Evolutionary conservation across 2,797 vertebrate species (phyloP), one percentile per base, ranked within the genome.

Genomic region (Spheniscus humboldti): DNA sequence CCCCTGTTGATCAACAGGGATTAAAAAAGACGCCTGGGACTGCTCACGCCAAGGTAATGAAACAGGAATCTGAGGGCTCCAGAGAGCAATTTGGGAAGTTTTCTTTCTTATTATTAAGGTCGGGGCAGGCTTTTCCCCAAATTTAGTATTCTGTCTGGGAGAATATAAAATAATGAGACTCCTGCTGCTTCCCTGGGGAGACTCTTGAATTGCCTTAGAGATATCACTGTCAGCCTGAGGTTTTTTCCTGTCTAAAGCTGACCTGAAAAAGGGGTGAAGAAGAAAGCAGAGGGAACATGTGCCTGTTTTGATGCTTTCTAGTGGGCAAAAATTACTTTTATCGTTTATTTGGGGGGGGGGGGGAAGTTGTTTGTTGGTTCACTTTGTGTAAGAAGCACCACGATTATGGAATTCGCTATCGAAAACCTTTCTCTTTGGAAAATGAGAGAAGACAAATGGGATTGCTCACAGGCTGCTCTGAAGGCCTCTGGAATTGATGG

Each of bases 141-240:
- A 91, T 94, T 91, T 96, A 84, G 85, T 91, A 86, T 97, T 91
- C 94, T 95, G 87, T 92, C 87, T 25, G 13, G 73, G 69, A 95
- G 91, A 91, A 94, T 84, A 91, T 91, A 95, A 95, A 97, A 96
- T 92, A 97, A 95, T 95, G 96, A 94, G 91, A 72, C 72, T 96
- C 66, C 78, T 72, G 68, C 84, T 68, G 76, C 69, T 84, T 95
- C 94, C 92, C 91, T 11, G 27, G 84, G 92, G 93, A 91, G 39
- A 41, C 25, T 52, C 64, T 62, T 76, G 67, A 93, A 94, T 94
- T 96, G 88, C 94, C 83, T 94, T 92, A n/a, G 92, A 91, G 92
- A 92, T 71, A 78, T 80, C 75, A 59, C 64, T 90, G 81, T 95
- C 91, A 92, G 82, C 75, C 76, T 53, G 56, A 94, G 57, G 3